Evolutionary conservation across 2,113 vertebrate species (phyloP).

Genomic region (zebrafish (Danio rerio)): DNA sequence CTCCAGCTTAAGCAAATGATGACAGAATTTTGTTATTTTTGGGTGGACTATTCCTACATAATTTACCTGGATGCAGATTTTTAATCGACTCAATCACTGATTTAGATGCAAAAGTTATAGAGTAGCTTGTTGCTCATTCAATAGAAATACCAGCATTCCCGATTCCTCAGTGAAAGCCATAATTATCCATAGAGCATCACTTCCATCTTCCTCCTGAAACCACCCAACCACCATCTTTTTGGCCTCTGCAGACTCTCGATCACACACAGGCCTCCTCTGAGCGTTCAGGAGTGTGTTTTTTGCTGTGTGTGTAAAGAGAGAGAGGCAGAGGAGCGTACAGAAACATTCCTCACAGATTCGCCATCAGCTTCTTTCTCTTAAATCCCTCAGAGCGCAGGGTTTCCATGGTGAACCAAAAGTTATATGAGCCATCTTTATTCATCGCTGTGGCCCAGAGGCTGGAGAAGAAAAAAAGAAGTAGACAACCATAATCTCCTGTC

Average conservation of each 20-base stretch:
- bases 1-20: too few relatives aligned
- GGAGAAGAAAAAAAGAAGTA: conserved; percentile 16
- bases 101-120: too few relatives aligned
- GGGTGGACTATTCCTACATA: too few relatives aligned
- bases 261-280: neutral
- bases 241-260: too few relatives aligned
- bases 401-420: conserved; percentile 61
- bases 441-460: conserved; percentile 39
- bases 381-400: conserved; percentile 48
- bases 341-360: conserved; percentile 55
- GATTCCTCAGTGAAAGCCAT: neutral
- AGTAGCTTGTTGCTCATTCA: neutral
- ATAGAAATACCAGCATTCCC: neutral
- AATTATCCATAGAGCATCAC: neutral
- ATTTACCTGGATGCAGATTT: too few relatives aligned
- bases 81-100: too few relatives aligned
- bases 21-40: too few relatives aligned
- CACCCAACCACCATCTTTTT: neutral
- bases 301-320: conserved; percentile 20
- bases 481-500: conserved; percentile 20
- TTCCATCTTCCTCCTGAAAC: neutral
- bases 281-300: conserved; percentile 10
- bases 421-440: conserved; percentile 61
- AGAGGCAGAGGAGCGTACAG: conserved; percentile 41
- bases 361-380: conserved; percentile 49